A percentile compares a stretch with the other conserved stretches of the same genome.
Conservation (phyloP, 2,888 invertebrate species). For the Drosophila ustulata region DNA sequence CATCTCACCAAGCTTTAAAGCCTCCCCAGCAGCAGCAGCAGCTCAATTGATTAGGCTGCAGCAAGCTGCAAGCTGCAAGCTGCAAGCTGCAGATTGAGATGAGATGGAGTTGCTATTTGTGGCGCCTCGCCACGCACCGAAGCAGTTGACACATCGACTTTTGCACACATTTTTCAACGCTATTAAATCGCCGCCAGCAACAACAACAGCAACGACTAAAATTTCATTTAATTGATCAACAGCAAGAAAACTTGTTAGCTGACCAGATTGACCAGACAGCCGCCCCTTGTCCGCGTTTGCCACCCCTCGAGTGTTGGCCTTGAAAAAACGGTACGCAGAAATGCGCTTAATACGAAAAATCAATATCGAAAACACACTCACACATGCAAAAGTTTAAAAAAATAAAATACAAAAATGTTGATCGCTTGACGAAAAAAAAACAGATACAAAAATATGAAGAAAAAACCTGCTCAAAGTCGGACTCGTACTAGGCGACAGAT, state of each 20-base stretch:
- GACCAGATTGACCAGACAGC: constrained; percentile 61
- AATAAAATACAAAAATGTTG: constrained; percentile 38
- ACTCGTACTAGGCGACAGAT: constrained; percentile 58
- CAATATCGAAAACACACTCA: constrained; percentile 65
- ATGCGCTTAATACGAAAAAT: constrained; percentile 81
- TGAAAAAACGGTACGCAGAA: constrained; percentile 78
- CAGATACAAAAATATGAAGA: constrained; percentile 13
- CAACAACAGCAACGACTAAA: constrained; percentile 38
- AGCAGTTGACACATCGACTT: constrained; percentile 68
- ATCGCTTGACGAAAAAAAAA: constrained; percentile 31
- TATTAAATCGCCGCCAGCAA: constrained; percentile 46
- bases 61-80: constrained; percentile 11
- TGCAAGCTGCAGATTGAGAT: constrained; percentile 20
- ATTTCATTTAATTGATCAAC: constrained; percentile 72
- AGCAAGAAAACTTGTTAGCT: constrained; percentile 66
- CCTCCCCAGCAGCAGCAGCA: constrained; percentile 33
- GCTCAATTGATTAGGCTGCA: constrained; percentile 67
- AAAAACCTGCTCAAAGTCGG: constrained; percentile 62
- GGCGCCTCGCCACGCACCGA: constrained; percentile 13
- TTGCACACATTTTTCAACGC: constrained; percentile 59
- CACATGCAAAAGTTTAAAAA: constrained; percentile 8
- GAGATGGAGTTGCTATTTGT: constrained; percentile 27
- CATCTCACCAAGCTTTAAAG: constrained; percentile 47
- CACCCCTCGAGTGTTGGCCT: constrained; percentile 63
- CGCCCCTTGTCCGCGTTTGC: constrained; percentile 14